phyloP scores from a whole-genome alignment of 1,140 invertebrate genomes.

The Saxidomus purpurata region DNA sequence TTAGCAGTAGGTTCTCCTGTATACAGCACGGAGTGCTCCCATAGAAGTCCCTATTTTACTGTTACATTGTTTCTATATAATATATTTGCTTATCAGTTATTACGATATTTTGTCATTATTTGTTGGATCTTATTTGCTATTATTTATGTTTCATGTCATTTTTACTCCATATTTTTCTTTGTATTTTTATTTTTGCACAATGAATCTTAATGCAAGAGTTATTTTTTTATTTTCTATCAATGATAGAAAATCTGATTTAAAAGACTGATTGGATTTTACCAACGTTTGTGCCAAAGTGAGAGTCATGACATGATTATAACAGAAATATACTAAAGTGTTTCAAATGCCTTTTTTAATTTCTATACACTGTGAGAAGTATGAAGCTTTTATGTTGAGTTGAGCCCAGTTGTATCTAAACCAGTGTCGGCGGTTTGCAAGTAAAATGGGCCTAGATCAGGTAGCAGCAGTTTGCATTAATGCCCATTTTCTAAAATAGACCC shows the following conservation, averaged over 20 bases:
- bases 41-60: neutral
- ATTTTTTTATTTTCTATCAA: constrained; percentile 21
- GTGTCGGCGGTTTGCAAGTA: no score
- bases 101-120: neutral
- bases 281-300: constrained; percentile 4
- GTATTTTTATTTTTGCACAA: constrained; percentile 19
- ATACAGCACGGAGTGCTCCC: neutral
- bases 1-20: no score
- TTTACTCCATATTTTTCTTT: neutral
- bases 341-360: neutral
- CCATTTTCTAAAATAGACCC: no score
- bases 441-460: no score
- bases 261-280: constrained; percentile 3
- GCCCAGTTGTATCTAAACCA: no score
- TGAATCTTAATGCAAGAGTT: constrained; percentile 48
- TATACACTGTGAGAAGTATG: no score
- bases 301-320: neutral
- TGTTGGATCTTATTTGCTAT: neutral
- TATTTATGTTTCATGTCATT: neutral
- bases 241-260: constrained; percentile 17
- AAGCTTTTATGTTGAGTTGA: no score
- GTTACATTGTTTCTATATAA: neutral
- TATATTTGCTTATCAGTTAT: neutral
- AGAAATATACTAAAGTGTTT: neutral
- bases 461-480: no score